Percentiles rank a stretch among this genome's conserved stretches.
Evolutionary conservation across 2,113 vertebrate genomes (phyloP).

Genomic region (Sorex fumeus): DNA sequence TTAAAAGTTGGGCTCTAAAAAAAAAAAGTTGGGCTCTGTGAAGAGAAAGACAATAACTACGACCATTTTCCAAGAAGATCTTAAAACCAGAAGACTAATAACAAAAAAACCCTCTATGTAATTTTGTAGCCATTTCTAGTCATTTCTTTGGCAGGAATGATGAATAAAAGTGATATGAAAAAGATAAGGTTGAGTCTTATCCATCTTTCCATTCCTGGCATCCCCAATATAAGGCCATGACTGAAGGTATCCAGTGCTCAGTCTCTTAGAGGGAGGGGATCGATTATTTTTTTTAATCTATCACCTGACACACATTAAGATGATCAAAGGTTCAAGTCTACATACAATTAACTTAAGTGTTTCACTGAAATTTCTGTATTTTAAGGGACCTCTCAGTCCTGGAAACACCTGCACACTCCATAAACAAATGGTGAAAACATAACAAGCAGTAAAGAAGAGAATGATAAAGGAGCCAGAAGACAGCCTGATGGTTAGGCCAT

Average conservation of each 20-base stretch:
- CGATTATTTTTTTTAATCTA: neutral
- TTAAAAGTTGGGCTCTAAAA: too few relatives aligned
- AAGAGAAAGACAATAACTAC: conserved; percentile 21
- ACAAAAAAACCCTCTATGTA: neutral
- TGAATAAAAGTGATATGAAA: neutral
- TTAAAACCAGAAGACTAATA: neutral
- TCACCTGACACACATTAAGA: neutral
- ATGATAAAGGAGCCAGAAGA: neutral
- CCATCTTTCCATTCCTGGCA: neutral
- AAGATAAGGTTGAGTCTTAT: neutral
- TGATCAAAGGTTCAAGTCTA: neutral
- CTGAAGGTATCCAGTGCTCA: neutral
- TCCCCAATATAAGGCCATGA: neutral
- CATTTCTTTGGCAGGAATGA: neutral
- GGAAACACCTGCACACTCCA: neutral
- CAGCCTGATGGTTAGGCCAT: neutral
- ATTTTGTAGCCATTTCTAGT: neutral
- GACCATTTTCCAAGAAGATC: neutral
- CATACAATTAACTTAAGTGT: neutral
- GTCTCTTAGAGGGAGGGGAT: neutral
- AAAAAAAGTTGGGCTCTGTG: neutral
- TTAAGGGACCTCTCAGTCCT: neutral
- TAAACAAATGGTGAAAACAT: neutral
- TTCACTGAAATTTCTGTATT: neutral
- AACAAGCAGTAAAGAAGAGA: conserved; percentile 10